phyloP scores from a whole-genome alignment of 2,797 vertebrate genomes.

The Lutjanus argentimaculatus region DNA sequence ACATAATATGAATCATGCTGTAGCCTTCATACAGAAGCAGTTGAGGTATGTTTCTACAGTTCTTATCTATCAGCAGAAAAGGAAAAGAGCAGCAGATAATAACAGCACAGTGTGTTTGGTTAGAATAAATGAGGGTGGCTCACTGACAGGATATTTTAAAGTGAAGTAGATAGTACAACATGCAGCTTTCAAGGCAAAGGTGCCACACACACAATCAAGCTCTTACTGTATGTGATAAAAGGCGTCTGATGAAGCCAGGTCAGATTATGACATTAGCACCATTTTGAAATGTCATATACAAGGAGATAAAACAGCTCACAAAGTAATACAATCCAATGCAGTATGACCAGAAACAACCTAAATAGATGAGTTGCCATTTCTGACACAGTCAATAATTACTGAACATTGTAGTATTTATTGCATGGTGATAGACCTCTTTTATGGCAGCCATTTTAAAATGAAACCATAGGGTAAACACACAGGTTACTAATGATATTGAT shows the following conservation, averaged over 20 bases:
- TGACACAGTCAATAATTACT: not conserved
- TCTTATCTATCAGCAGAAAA: constrained; percentile 14
- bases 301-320: not conserved
- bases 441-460: too few species aligned
- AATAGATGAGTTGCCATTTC: not conserved
- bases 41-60: constrained; percentile 46
- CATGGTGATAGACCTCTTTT: not conserved
- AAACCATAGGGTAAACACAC: too few species aligned
- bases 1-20: constrained; percentile 8
- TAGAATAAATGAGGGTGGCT: constrained; percentile 23
- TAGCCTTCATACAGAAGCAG: constrained; percentile 31
- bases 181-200: constrained; percentile 36
- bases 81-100: constrained; percentile 27
- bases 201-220: constrained; percentile 32
- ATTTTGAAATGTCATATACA: constrained; percentile 14
- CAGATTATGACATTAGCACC: constrained; percentile 36
- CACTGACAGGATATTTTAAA: constrained; percentile 36
- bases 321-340: constrained; percentile 1
- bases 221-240: constrained; percentile 20
- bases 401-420: constrained; percentile 12
- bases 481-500: too few species aligned
- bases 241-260: not conserved
- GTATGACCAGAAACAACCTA: constrained; percentile 1
- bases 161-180: constrained; percentile 30
- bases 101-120: constrained; percentile 43